phyloP scores from a whole-genome alignment of 2,888 invertebrate genomes.

The Galerucella calmariensis region DNA sequence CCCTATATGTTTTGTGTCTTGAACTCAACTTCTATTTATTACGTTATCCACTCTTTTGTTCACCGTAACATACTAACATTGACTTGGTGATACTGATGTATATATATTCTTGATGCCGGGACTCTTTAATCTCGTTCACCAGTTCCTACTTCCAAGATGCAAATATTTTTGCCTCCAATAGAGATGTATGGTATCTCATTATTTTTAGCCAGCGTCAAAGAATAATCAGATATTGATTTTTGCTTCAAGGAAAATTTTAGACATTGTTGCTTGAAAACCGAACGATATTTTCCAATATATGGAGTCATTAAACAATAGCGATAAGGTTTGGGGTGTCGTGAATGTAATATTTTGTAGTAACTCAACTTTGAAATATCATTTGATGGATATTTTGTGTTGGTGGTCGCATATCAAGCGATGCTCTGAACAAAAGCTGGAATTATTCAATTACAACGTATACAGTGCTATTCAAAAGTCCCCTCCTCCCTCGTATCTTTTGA shows the following conservation, averaged over 20 bases:
- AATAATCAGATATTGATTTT: constrained; percentile 33
- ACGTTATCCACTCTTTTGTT: background rate
- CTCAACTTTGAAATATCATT: too few species aligned
- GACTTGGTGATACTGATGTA: constrained; percentile 32
- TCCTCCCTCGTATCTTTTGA: too few species aligned
- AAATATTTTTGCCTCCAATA: constrained; percentile 30
- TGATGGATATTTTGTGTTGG: too few species aligned
- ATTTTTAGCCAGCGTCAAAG: constrained; percentile 28
- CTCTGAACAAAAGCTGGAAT: too few species aligned
- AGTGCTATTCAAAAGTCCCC: too few species aligned
- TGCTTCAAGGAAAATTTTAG: constrained; percentile 17
- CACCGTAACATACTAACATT: constrained; percentile 23
- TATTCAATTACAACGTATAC: too few species aligned
- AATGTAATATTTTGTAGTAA: too few species aligned
- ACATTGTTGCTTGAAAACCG: constrained; percentile 24
- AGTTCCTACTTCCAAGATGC: constrained; percentile 33
- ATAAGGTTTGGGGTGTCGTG: background rate
- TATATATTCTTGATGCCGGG: constrained; percentile 25
- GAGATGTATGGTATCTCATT: constrained; percentile 36
- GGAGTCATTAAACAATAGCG: background rate
- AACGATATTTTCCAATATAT: constrained; percentile 12
- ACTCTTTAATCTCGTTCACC: constrained; percentile 35
- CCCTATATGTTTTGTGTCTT: background rate
- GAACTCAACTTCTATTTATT: background rate
- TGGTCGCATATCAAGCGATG: too few species aligned